Evolutionary conservation across 2,888 invertebrate species (phyloP).

Genomic region (Cetonia aurata): DNA sequence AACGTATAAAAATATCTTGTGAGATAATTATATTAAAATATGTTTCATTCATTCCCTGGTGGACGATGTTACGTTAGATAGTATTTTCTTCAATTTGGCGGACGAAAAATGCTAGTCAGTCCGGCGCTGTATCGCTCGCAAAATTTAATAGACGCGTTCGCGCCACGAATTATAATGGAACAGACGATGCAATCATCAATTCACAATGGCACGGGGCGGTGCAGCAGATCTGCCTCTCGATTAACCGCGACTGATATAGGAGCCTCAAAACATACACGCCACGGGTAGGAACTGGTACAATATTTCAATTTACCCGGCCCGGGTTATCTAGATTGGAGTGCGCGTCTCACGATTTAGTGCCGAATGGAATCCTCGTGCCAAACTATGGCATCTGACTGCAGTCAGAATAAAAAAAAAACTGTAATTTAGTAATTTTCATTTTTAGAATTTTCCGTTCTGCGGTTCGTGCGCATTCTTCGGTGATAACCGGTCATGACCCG

Average conservation of each 20-base stretch:
- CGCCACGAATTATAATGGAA: constrained; percentile 47
- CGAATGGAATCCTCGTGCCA: not conserved
- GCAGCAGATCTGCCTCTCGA: constrained; percentile 53
- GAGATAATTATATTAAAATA: too few relatives aligned
- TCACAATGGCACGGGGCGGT: constrained; percentile 54
- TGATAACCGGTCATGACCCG: too few relatives aligned
- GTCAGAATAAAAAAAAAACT: too few relatives aligned
- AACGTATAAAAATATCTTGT: too few relatives aligned
- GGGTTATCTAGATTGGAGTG: constrained; percentile 58
- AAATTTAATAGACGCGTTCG: constrained; percentile 30
- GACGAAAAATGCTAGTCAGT: too few relatives aligned
- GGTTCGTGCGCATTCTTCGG: too few relatives aligned
- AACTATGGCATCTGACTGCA: too few relatives aligned
- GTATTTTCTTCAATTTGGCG: too few relatives aligned
- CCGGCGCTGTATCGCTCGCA: constrained; percentile 15
- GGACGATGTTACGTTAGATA: too few relatives aligned
- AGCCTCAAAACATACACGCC: constrained; percentile 54
- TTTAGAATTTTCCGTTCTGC: too few relatives aligned
- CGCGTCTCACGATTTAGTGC: constrained; percentile 50
- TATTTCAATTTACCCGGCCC: constrained; percentile 60
- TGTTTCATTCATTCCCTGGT: too few relatives aligned
- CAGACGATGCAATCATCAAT: constrained; percentile 41
- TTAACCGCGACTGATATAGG: constrained; percentile 57
- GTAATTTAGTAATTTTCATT: too few relatives aligned
- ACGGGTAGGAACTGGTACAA: constrained; percentile 56